Evolutionary conservation across 2,888 invertebrate genomes (phyloP).

Genomic region (Cephus sareptanus): DNA sequence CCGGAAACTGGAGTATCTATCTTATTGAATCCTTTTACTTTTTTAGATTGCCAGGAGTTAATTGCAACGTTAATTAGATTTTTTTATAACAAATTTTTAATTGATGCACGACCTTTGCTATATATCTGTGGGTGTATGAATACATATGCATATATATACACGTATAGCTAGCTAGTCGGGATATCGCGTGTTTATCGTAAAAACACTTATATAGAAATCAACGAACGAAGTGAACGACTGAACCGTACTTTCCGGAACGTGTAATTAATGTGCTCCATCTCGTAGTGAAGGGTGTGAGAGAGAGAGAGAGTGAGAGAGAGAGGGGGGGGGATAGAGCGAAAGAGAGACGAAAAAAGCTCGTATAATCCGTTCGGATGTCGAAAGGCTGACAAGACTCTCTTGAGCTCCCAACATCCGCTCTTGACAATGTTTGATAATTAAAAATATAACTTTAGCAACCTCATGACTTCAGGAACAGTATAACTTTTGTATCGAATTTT

Average conservation of each 20-base stretch:
- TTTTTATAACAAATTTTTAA: no score
- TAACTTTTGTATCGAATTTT: conserved; percentile 36
- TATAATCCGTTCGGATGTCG: not conserved
- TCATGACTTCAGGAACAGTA: conserved; percentile 23
- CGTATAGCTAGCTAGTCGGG: no score
- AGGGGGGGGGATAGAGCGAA: not conserved
- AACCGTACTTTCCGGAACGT: conserved; percentile 16
- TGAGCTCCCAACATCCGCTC: conserved; percentile 8
- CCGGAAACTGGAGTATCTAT: no score
- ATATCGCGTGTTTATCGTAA: no score
- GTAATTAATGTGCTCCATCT: conserved; percentile 25
- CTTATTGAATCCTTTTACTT: no score
- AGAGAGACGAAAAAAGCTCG: not conserved
- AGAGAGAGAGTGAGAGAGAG: not conserved
- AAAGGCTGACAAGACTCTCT: conserved; percentile 13
- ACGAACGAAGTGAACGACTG: no score
- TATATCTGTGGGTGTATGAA: no score
- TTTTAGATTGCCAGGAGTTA: no score
- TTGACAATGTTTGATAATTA: conserved; percentile 29
- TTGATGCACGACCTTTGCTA: no score
- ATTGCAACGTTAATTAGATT: no score
- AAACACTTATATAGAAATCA: no score
- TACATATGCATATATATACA: no score
- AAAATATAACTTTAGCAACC: conserved; percentile 26
- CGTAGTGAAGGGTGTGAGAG: conserved; percentile 4